These are phyloP conservation scores for Stenolophus ochropezus DNA, from an alignment of 2,888 invertebrate species.

Conservation along the genomic window DNA sequence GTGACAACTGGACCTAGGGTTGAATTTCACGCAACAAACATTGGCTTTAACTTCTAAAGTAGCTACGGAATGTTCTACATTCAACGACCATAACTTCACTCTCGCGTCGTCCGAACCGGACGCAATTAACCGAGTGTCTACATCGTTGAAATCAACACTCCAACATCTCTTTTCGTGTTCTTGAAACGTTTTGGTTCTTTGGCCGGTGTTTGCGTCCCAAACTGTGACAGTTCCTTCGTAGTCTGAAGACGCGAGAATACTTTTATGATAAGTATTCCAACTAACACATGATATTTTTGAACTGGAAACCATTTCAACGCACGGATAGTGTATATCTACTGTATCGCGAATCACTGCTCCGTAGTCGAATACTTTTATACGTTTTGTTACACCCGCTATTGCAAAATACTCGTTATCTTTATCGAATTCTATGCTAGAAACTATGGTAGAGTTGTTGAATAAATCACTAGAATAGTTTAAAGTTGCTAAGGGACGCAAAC, in stretches of 20 bases:
- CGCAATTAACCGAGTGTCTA: constrained; percentile 91
- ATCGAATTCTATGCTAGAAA: constrained; percentile 96
- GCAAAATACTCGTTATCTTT: constrained; percentile 97
- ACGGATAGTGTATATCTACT: constrained; percentile 94
- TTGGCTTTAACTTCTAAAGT: constrained; percentile 95
- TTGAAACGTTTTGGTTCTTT: constrained; percentile 83
- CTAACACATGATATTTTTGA: constrained; percentile 96
- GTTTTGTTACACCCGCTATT: constrained; percentile 95
- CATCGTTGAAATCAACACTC: constrained; percentile 96
- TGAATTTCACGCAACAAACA: constrained; percentile 96
- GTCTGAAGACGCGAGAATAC: constrained; percentile 90
- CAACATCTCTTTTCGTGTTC: constrained; percentile 97
- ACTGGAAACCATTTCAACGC: constrained; percentile 91
- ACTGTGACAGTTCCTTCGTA: constrained; percentile 95
- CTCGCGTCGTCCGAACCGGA: constrained; percentile 95
- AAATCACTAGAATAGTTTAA: constrained; percentile 93
- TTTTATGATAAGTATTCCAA: constrained; percentile 94
- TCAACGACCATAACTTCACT: constrained; percentile 95
- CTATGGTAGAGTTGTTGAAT: constrained; percentile 89
- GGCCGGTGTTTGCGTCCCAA: constrained; percentile 91
- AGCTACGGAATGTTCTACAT: constrained; percentile 89
- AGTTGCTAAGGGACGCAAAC: constrained; percentile 87
- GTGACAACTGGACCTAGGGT: constrained; percentile 88
- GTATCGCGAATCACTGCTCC: constrained; percentile 88
- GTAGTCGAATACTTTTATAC: constrained; percentile 95